Conservation (phyloP, 2,113 vertebrate species). For the Pao palembangensis region DNA sequence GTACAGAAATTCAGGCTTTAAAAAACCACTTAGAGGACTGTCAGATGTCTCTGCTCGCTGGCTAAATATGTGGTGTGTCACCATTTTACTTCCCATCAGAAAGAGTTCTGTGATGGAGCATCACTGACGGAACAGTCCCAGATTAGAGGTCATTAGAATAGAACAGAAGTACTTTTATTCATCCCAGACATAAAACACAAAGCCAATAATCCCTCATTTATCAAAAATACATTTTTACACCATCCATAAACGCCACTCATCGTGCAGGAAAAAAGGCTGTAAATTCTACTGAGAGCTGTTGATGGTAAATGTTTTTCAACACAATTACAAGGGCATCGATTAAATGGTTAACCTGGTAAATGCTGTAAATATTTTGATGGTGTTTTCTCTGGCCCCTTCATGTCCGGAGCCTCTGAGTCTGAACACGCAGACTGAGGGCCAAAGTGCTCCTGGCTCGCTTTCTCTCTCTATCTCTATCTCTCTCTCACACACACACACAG, state of each 20-base stretch:
- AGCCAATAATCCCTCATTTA: too few relatives aligned
- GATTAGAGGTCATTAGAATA: too few relatives aligned
- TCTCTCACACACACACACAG: constrained; percentile 14
- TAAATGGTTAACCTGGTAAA: constrained; percentile 31
- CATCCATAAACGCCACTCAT: neutral
- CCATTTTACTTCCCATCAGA: neutral
- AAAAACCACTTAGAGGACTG: constrained; percentile 42
- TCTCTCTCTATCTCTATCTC: constrained; percentile 14
- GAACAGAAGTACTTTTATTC: too few relatives aligned
- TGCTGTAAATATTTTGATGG: constrained; percentile 47
- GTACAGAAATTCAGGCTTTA: constrained; percentile 53
- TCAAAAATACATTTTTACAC: too few relatives aligned
- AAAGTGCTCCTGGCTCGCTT: constrained; percentile 35
- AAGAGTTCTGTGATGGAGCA: too few relatives aligned
- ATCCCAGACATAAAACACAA: too few relatives aligned
- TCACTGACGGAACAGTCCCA: too few relatives aligned
- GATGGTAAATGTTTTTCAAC: constrained; percentile 5
- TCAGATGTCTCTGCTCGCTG: constrained; percentile 51
- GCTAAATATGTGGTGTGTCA: constrained; percentile 2
- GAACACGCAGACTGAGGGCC: constrained; percentile 59
- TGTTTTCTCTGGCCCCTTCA: constrained; percentile 60
- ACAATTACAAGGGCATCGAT: neutral
- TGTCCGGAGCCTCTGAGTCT: constrained; percentile 74
- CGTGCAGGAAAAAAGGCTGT: neutral
- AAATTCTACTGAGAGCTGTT: neutral